Evolutionary conservation across 2,888 invertebrate species (phyloP), one percentile per base, ranked within the genome.

Genomic region (Cephalotes varians): DNA sequence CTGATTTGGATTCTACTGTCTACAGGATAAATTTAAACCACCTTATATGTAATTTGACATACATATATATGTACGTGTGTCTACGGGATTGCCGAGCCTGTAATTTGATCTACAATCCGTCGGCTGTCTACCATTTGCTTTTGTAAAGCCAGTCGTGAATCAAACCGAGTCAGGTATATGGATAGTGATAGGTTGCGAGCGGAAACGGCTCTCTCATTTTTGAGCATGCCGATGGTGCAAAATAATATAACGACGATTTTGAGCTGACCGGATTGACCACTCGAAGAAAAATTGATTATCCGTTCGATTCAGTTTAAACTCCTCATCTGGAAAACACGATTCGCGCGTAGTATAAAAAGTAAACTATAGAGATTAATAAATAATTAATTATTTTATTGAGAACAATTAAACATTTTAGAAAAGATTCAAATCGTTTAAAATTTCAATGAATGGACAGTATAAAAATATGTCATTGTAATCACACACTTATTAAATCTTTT

Each of bases 91-190:
- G 85, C 44, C 82, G 71, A 81, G 81, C 67, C 85, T 88, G 82
- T 88, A 88, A 88, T 88, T 88, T 88, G 76, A 84, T 28, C 82
- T 64, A 82, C 77, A 67, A 85, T 86, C 82, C 65, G 81, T 88
- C 69, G 81, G 56, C 74, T 67, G 82, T 86, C 83, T 88, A 62
- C 76, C 84, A 85, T 88, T 88, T 82, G 81, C 86, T 81, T 85
- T 87, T 80, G 83, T 56, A 47, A 80, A 79, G 77, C 65, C 62
- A 79, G 51, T 81, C 86, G 82, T 83, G 84, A 76, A 85, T 82
- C 86, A 73, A 82, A 72, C n/a, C 74, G 81, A 54, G 74, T 47
- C 51, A 74, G 51, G 71, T 69, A 71, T 62, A 47, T 3, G 40
- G 44, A 82, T 40, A 60, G 79, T 69, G 60, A 74, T 74, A 74